Evolutionary conservation across 2,888 invertebrate species (phyloP).

Genomic region (Quadriops clusia): DNA sequence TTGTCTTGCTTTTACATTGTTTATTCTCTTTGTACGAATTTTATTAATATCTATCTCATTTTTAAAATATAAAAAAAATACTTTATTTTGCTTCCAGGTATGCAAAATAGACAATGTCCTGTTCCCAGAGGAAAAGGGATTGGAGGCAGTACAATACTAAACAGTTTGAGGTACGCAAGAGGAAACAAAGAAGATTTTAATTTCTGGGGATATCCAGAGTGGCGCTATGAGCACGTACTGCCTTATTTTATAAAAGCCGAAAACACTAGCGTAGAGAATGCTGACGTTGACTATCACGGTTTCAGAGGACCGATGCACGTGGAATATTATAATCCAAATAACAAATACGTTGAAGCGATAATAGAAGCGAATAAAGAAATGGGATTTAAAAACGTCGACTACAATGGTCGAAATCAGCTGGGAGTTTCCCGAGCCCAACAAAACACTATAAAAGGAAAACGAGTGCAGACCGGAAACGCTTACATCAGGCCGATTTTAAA

Average conservation of each 20-base stretch:
- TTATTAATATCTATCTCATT: too few relatives aligned
- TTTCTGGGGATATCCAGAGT: constrained; percentile 30
- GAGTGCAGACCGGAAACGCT: constrained; percentile 47
- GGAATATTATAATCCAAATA: constrained; percentile 20
- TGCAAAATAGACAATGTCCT: constrained; percentile 14
- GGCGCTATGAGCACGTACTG: constrained; percentile 33
- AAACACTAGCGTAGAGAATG: constrained; percentile 17
- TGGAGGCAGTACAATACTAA: constrained; percentile 18
- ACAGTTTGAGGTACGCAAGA: constrained; percentile 18
- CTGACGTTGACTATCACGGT: constrained; percentile 27
- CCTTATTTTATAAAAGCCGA: constrained; percentile 29
- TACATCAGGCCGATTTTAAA: constrained; percentile 44
- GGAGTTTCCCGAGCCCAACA: constrained; percentile 54
- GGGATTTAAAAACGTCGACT: constrained; percentile 47
- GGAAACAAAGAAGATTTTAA: constrained; percentile 18
- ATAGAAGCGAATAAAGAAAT: constrained; percentile 46
- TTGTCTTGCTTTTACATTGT: too few relatives aligned
- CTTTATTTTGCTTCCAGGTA: constrained; percentile 16
- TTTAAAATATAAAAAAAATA: background rate
- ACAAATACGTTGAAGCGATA: constrained; percentile 43
- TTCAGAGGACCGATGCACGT: constrained; percentile 30
- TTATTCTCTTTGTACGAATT: too few relatives aligned
- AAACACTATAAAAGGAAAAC: constrained; percentile 46
- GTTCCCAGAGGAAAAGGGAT: constrained; percentile 18
- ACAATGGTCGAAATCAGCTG: constrained; percentile 47